Conservation (phyloP, 1,140 invertebrate genomes). For the Radopholus similis region DNA sequence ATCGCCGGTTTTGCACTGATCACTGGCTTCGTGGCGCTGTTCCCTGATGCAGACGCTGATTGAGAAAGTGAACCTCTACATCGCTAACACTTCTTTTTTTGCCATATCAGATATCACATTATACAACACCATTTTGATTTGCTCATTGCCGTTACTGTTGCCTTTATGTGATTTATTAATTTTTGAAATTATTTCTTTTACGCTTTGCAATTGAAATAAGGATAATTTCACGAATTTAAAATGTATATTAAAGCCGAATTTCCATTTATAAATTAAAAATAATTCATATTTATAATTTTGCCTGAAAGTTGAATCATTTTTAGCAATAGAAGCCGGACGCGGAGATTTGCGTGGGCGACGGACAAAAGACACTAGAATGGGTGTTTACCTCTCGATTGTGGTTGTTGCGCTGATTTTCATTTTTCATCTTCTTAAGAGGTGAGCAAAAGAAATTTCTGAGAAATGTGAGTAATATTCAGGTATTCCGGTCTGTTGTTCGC, state of each 20-base stretch:
- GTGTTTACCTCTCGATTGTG: neutral
- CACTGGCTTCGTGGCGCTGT: slow-evolving; percentile 48
- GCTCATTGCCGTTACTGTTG: neutral
- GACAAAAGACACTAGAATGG: too few species aligned
- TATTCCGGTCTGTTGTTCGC: slow-evolving; percentile 16
- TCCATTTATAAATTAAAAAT: too few species aligned
- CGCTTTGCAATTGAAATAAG: too few species aligned
- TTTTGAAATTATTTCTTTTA: neutral
- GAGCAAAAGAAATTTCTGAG: neutral
- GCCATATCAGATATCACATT: neutral
- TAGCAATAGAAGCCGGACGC: too few species aligned
- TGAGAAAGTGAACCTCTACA: neutral
- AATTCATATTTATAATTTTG: too few species aligned
- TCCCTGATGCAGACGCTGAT: slow-evolving; percentile 44
- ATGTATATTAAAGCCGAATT: too few species aligned
- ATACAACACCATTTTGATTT: neutral
- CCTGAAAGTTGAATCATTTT: too few species aligned
- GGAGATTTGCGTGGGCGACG: too few species aligned
- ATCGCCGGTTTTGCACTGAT: slow-evolving; percentile 64
- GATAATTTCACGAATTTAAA: too few species aligned
- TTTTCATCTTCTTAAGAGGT: slow-evolving; percentile 16
- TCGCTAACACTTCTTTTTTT: neutral
- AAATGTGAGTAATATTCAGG: slow-evolving; percentile 6
- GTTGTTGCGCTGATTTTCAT: neutral
- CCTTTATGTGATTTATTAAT: neutral